These are phyloP conservation scores for Pocillopora damicornis DNA, from an alignment of 64 coral and sea anemone species.

Conservation along the genomic window DNA sequence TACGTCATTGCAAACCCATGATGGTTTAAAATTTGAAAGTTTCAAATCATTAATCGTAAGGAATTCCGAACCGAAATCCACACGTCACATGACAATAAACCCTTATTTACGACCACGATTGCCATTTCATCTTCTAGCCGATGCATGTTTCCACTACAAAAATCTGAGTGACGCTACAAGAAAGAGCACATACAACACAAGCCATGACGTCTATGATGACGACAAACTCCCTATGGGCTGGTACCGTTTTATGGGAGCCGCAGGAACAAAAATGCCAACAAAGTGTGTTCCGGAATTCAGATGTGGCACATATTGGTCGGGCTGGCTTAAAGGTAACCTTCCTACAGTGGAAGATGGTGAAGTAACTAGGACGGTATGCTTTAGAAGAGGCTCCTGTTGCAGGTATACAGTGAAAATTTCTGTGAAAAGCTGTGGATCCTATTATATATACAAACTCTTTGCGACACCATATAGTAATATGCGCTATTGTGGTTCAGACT, in stretches of 20 bases:
- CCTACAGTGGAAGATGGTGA: not conserved
- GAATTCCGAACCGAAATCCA: too few relatives aligned
- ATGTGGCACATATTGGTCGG: not conserved
- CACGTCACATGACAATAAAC: too few relatives aligned
- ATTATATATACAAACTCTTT: conserved; percentile 25
- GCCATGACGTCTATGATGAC: not conserved
- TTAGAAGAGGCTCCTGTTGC: not conserved
- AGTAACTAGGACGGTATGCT: conserved; percentile 19
- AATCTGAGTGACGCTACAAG: not conserved
- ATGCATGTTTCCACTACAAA: not conserved
- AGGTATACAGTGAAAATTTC: not conserved
- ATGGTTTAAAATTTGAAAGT: too few relatives aligned
- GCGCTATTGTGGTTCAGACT: too few relatives aligned
- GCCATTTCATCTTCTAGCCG: too few relatives aligned
- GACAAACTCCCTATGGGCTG: not conserved
- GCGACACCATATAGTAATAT: too few relatives aligned
- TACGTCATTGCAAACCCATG: too few relatives aligned
- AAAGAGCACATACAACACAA: not conserved
- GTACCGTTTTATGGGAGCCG: not conserved
- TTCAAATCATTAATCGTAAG: too few relatives aligned
- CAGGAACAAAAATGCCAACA: not conserved
- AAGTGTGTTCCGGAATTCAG: not conserved
- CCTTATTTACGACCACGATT: too few relatives aligned
- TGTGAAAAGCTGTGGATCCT: conserved; percentile 4
- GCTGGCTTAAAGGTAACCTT: conserved; percentile 11